phyloP scores from a whole-genome alignment of 2,797 vertebrate species.

The Sphaeramia orbicularis region DNA sequence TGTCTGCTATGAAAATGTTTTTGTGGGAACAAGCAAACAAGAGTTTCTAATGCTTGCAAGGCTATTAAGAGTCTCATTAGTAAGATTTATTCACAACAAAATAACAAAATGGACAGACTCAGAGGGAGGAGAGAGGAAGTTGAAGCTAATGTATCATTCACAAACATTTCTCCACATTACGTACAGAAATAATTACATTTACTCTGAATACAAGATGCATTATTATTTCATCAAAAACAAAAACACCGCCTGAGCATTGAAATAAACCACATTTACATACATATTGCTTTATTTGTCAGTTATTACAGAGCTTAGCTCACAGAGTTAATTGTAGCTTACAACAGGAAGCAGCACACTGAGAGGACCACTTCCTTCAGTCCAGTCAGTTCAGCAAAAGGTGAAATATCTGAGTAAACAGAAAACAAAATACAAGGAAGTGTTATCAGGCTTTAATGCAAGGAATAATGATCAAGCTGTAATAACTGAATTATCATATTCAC shows the following conservation, averaged over 20 bases:
- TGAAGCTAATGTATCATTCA: no score
- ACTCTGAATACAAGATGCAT: neutral
- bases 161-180: slow-evolving; percentile 5
- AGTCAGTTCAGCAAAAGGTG: slow-evolving; percentile 18
- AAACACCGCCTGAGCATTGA: slow-evolving; percentile 27
- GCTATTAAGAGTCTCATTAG: no score
- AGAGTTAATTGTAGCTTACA: slow-evolving; percentile 16
- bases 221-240: neutral
- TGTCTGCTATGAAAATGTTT: neutral
- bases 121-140: no score
- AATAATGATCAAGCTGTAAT: slow-evolving; percentile 26
- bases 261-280: slow-evolving; percentile 25
- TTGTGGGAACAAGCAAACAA: no score
- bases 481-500: slow-evolving; percentile 16
- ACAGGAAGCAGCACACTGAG: slow-evolving; percentile 34
- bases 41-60: no score
- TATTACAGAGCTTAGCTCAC: slow-evolving; percentile 9
- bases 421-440: slow-evolving; percentile 1
- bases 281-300: slow-evolving; percentile 24
- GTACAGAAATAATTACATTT: neutral
- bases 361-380: slow-evolving; percentile 11
- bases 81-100: no score
- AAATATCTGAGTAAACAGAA: slow-evolving; percentile 20
- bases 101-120: no score
- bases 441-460: slow-evolving; percentile 2